A percentile compares a stretch with the other conserved stretches of the same genome.
Evolutionary conservation across 2,888 invertebrate genomes (phyloP).

Genomic region (Epicampocera succincta): DNA sequence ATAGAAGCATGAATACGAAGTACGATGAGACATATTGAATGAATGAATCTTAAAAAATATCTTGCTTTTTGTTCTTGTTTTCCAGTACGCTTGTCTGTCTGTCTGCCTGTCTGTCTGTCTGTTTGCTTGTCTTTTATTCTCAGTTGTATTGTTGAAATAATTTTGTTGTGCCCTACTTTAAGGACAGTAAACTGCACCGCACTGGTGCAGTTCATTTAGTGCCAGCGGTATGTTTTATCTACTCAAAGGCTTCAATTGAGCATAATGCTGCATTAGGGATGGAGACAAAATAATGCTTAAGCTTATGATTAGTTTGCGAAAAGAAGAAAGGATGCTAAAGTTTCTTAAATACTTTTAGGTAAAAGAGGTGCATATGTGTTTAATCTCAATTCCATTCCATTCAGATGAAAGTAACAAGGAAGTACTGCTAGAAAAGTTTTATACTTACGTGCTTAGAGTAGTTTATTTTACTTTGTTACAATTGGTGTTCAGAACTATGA

Average conservation of each 20-base stretch:
- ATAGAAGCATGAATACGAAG: conserved; percentile 16
- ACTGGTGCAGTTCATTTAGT: conserved; percentile 38
- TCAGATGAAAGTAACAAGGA: not conserved
- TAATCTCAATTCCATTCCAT: not conserved
- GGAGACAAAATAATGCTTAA: conserved; percentile 8
- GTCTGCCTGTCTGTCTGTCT: conserved; percentile 2
- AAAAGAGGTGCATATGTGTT: not conserved
- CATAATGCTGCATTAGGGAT: conserved; percentile 21
- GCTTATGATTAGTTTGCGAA: conserved; percentile 10
- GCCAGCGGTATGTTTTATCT: conserved; percentile 46
- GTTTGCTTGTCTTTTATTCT: conserved; percentile 21
- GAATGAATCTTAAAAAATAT: conserved; percentile 50
- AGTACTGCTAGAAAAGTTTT: no score
- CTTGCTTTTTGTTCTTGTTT: conserved; percentile 1
- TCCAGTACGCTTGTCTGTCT: conserved; percentile 2
- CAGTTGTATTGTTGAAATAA: conserved; percentile 35
- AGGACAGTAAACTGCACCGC: conserved; percentile 35
- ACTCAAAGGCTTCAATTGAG: conserved; percentile 50
- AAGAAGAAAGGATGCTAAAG: not conserved
- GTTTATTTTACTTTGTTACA: no score
- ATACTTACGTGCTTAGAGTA: no score
- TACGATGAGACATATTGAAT: conserved; percentile 41
- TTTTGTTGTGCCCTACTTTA: conserved; percentile 45
- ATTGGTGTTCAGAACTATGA: no score
- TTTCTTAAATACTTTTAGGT: not conserved